phyloP scores from a whole-genome alignment of 2,113 vertebrate species.

The Sphyrna mokarran region DNA sequence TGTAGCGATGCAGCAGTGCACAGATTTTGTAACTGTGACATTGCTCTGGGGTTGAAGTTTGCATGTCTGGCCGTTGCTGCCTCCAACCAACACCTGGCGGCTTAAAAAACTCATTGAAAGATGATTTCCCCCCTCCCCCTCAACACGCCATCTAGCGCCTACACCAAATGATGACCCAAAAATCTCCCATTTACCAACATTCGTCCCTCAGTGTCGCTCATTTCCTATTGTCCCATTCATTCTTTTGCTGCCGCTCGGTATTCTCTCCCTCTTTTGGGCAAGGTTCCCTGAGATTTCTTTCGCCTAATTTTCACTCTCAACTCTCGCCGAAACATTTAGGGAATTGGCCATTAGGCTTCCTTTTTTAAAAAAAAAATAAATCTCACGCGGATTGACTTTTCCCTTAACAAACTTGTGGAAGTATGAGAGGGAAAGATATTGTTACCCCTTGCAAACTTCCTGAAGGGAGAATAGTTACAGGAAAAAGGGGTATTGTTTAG shows the following conservation, averaged over 20 bases:
- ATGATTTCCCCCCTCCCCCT: not conserved
- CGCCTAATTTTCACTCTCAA: not conserved
- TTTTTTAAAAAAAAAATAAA: not conserved
- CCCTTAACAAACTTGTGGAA: no score
- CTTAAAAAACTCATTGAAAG: not conserved
- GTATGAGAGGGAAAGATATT: not conserved
- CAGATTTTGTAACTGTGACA: constrained; percentile 18
- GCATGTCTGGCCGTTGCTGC: not conserved
- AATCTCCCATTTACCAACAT: not conserved
- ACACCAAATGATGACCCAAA: not conserved
- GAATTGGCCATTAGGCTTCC: no score
- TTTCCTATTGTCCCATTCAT: not conserved
- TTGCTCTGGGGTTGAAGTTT: not conserved
- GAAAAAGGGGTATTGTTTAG: not conserved
- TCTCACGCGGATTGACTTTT: not conserved
- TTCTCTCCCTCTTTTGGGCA: not conserved
- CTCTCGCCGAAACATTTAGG: not conserved
- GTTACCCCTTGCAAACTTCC: not conserved
- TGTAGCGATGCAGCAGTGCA: not conserved
- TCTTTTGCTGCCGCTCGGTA: not conserved
- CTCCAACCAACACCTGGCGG: constrained; percentile 13
- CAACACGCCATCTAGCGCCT: constrained; percentile 6
- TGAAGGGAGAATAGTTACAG: not conserved
- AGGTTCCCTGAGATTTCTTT: not conserved
- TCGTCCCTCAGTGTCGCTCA: not conserved